Conservation (phyloP, 2,797 vertebrate species). For the Labroides dimidiatus region DNA sequence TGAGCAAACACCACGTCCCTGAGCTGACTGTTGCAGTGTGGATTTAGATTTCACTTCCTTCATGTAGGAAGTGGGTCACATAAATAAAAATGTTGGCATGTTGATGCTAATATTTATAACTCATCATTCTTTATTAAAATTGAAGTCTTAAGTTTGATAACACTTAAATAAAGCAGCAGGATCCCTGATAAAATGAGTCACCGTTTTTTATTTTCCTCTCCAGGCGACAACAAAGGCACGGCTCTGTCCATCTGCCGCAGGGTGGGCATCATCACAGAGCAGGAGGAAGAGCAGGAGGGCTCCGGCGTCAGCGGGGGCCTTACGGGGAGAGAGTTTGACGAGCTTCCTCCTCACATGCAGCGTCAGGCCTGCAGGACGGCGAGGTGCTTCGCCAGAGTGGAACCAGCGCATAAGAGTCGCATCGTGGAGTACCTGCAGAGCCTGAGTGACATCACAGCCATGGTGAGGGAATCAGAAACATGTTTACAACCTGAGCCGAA, state of each 20-base stretch:
- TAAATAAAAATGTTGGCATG: too few species aligned
- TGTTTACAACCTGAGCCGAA: neutral
- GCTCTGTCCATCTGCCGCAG: conserved; percentile 86
- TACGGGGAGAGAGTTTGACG: conserved; percentile 86
- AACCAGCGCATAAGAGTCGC: conserved; percentile 86
- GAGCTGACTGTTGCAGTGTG: too few species aligned
- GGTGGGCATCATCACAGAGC: conserved; percentile 86
- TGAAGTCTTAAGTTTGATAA: neutral
- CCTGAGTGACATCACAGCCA: conserved; percentile 85
- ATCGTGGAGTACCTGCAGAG: conserved; percentile 88
- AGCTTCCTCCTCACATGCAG: conserved; percentile 83
- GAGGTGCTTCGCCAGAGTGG: conserved; percentile 85
- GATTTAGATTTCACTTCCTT: too few species aligned
- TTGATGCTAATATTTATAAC: too few species aligned
- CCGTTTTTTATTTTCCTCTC: neutral
- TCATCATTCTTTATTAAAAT: too few species aligned
- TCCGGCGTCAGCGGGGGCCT: conserved; percentile 69
- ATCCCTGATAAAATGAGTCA: too few species aligned
- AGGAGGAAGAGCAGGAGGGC: conserved; percentile 82
- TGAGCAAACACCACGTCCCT: conserved; percentile 23
- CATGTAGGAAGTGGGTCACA: too few species aligned
- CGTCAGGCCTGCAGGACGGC: conserved; percentile 79
- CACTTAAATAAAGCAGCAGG: neutral
- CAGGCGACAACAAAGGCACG: conserved; percentile 87
- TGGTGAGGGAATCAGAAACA: conserved; percentile 69